phyloP scores from a whole-genome alignment of 2,113 vertebrate genomes.

The Mesocricetus auratus region DNA sequence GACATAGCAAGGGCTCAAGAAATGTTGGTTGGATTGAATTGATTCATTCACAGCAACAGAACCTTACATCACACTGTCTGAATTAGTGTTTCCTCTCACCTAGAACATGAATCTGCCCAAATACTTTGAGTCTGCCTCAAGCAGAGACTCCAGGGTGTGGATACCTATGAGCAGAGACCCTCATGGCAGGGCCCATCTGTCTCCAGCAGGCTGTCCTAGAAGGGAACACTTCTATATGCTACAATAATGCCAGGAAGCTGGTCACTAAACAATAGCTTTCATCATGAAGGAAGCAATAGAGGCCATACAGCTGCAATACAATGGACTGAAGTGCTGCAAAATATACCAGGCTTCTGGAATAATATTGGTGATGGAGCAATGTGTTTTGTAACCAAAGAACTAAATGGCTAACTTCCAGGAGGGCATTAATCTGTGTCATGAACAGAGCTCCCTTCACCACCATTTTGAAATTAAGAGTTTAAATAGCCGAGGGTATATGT shows the following conservation, averaged over 20 bases:
- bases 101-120: background rate
- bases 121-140: background rate
- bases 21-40: background rate
- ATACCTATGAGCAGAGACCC: background rate
- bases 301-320: background rate
- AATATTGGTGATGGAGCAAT: slow-evolving; percentile 21
- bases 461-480: slow-evolving; percentile 55
- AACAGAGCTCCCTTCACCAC: background rate
- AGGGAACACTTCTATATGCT: slow-evolving; percentile 1
- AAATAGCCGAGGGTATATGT: background rate
- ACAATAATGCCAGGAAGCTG: background rate
- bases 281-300: background rate
- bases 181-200: background rate
- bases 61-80: background rate
- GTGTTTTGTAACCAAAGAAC: slow-evolving; percentile 34
- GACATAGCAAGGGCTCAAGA: slow-evolving; percentile 1
- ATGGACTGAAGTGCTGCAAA: background rate
- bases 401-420: background rate
- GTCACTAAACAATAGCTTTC: background rate
- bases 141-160: background rate
- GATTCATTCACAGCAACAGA: slow-evolving; percentile 1
- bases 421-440: background rate
- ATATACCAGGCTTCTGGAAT: background rate
- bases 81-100: background rate
- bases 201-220: background rate